Evolutionary conservation across 2,888 invertebrate species (phyloP).

Genomic region (Hesperia comma): DNA sequence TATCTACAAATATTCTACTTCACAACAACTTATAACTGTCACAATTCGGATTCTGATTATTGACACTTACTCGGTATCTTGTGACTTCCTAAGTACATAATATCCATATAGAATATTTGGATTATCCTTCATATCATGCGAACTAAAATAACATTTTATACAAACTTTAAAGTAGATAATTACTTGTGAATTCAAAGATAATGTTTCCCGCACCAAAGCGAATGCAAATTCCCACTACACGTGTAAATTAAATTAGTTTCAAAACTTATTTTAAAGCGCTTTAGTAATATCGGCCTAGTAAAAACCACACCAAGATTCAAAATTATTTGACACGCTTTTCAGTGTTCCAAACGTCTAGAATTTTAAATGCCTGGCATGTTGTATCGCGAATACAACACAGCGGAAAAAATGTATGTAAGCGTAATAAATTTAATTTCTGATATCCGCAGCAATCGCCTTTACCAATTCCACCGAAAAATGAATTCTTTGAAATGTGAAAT

Average conservation of each 20-base stretch:
- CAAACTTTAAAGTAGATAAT: no score
- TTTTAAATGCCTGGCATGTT: neutral
- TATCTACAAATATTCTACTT: no score
- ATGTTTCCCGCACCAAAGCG: neutral
- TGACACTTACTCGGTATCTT: no score
- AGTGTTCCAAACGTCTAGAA: neutral
- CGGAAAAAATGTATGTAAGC: conserved; percentile 22
- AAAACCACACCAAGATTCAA: neutral
- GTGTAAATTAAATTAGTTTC: neutral
- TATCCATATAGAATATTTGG: no score
- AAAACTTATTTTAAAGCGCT: neutral
- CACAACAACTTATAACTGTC: no score
- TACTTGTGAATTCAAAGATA: neutral
- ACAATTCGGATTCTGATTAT: no score
- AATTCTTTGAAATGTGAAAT: conserved; percentile 30
- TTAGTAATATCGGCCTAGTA: neutral
- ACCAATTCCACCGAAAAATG: conserved; percentile 31
- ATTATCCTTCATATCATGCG: no score
- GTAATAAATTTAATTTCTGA: conserved; percentile 42
- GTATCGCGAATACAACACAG: neutral
- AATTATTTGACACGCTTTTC: neutral
- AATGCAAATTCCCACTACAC: neutral
- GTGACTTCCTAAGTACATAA: no score
- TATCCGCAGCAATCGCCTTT: conserved; percentile 33
- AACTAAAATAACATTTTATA: no score